Conservation (phyloP, 1,140 invertebrate genomes). For the Bradysia coprophila region DNA sequence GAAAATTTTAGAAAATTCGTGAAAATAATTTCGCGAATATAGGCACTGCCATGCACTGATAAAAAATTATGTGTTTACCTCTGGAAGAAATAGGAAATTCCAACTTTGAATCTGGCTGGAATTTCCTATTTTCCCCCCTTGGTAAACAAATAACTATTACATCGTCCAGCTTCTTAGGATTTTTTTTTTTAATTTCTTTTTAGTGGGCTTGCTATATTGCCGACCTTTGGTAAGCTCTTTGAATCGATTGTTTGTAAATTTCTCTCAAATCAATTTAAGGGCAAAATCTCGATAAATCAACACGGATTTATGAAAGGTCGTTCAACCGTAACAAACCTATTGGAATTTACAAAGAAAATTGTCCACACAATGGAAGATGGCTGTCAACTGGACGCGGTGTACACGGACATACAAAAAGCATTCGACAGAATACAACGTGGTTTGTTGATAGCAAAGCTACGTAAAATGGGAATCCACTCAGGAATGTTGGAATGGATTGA, state of each 20-base stretch:
- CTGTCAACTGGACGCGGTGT: conserved; percentile 12
- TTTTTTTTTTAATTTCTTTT: no score
- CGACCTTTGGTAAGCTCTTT: background rate
- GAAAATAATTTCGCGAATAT: no score
- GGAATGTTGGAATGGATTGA: conserved; percentile 9
- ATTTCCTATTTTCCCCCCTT: no score
- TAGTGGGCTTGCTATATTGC: background rate
- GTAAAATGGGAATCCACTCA: conserved; percentile 5
- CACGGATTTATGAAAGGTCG: conserved; percentile 11
- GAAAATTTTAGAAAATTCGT: no score
- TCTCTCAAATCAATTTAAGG: background rate
- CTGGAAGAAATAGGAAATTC: no score
- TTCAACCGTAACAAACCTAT: conserved; percentile 11
- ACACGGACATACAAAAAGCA: conserved; percentile 15
- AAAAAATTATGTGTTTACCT: no score
- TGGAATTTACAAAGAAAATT: conserved; percentile 8
- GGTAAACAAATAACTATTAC: no score
- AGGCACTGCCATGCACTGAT: no score
- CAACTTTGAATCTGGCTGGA: no score
- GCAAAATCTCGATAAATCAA: conserved; percentile 5
- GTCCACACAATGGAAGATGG: conserved; percentile 7
- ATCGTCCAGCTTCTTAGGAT: no score
- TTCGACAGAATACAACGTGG: conserved; percentile 13
- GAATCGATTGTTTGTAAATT: background rate
- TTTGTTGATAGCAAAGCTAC: background rate